These are phyloP conservation scores for Mythimna albipuncta DNA, from an alignment of 2,888 invertebrate genomes.

Conservation along the genomic window DNA sequence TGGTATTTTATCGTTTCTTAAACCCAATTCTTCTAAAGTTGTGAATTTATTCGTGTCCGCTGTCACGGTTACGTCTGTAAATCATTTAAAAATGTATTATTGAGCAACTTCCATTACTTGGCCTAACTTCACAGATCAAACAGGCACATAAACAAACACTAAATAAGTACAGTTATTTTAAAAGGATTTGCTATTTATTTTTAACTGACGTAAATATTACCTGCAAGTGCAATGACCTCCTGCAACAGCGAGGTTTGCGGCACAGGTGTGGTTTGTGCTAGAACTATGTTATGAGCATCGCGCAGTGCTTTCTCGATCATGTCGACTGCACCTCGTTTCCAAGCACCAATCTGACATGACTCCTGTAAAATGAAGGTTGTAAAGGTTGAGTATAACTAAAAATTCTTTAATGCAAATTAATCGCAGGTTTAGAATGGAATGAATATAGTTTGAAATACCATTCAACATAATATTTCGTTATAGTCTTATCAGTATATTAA, in stretches of 20 bases:
- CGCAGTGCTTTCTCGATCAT: conserved; percentile 42
- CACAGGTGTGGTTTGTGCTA: conserved; percentile 14
- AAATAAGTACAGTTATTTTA: no score
- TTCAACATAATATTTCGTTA: neutral
- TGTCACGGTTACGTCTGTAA: conserved; percentile 27
- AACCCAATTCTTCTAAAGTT: conserved; percentile 48
- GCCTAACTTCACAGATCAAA: no score
- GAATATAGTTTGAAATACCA: neutral
- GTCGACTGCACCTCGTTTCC: conserved; percentile 40
- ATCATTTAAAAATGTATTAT: neutral
- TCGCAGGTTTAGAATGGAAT: neutral
- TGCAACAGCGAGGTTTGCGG: conserved; percentile 40
- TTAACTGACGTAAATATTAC: conserved; percentile 17
- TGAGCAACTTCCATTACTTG: no score
- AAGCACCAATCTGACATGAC: neutral
- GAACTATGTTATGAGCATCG: neutral
- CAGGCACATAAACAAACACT: no score
- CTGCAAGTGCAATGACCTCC: conserved; percentile 43
- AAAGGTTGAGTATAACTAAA: no score
- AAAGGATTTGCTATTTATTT: neutral
- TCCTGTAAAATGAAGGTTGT: conserved; percentile 10
- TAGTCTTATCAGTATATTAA: neutral
- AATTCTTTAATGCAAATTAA: no score
- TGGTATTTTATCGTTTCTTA: conserved; percentile 22
- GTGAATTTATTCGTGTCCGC: conserved; percentile 5